phyloP scores from a whole-genome alignment of 2,888 invertebrate genomes.

The Lasioglossum malachurum region DNA sequence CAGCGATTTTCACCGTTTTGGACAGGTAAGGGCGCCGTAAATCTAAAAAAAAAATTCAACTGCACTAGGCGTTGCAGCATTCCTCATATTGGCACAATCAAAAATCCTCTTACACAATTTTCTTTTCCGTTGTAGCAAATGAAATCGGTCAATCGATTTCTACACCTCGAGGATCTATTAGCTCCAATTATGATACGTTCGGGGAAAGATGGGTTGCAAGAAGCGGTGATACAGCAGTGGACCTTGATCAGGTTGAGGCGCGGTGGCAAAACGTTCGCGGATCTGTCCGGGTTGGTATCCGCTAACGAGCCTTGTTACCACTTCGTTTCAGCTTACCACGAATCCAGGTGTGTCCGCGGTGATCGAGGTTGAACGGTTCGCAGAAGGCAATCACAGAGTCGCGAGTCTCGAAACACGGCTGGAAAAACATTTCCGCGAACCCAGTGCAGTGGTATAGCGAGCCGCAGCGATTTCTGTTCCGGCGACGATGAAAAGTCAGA shows the following conservation, averaged over 20 bases:
- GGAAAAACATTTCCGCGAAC: slow-evolving; percentile 37
- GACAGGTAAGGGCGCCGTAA: background rate
- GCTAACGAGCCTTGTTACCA: slow-evolving; percentile 65
- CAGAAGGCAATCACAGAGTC: slow-evolving; percentile 54
- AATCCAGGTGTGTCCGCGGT: slow-evolving; percentile 53
- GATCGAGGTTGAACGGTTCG: slow-evolving; percentile 58
- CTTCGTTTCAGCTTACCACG: slow-evolving; percentile 53
- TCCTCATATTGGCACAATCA: background rate
- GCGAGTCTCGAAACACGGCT: slow-evolving; percentile 16
- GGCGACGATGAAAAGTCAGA: slow-evolving; percentile 2
- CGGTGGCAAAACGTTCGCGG: slow-evolving; percentile 31
- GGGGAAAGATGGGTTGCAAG: background rate
- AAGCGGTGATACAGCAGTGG: background rate
- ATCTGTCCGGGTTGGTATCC: slow-evolving; percentile 49
- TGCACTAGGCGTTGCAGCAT: background rate
- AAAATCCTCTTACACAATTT: background rate
- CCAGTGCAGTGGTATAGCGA: slow-evolving; percentile 13
- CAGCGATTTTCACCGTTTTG: too few relatives aligned
- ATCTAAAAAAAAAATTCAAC: background rate
- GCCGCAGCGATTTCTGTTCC: slow-evolving; percentile 11
- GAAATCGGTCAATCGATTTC: background rate
- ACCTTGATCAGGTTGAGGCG: background rate
- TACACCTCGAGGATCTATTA: too few relatives aligned
- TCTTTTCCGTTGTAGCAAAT: background rate
- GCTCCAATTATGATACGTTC: background rate